Percentiles rank a stretch among this genome's conserved stretches.
Conservation (phyloP, 1,140 invertebrate genomes). For the Helicoverpa armigera region DNA sequence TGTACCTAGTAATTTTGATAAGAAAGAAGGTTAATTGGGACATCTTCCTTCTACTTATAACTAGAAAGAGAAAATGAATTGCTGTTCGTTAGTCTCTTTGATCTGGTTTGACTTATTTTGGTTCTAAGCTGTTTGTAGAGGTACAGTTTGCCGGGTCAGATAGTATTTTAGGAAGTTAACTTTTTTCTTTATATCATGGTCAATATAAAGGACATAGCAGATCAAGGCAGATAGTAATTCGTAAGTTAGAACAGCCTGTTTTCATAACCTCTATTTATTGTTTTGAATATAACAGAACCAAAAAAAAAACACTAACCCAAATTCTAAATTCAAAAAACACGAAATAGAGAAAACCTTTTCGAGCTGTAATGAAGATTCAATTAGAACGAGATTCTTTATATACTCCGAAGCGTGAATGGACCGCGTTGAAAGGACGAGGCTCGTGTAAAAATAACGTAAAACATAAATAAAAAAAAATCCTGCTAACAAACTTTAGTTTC, state of each 20-base stretch:
- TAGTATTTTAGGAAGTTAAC: too few species aligned
- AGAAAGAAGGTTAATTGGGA: too few species aligned
- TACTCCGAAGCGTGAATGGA: conserved; percentile 63
- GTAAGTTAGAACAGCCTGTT: too few species aligned
- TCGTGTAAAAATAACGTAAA: conserved; percentile 68
- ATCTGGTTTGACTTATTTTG: too few species aligned
- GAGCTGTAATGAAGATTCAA: conserved; percentile 69
- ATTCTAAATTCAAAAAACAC: conserved; percentile 48
- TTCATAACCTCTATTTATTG: not conserved
- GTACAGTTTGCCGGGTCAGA: too few species aligned
- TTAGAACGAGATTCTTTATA: conserved; percentile 69
- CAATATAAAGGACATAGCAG: too few species aligned
- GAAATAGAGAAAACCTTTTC: conserved; percentile 54
- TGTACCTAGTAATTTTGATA: too few species aligned
- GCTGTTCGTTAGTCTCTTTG: too few species aligned
- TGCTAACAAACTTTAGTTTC: conserved; percentile 48
- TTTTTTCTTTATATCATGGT: too few species aligned
- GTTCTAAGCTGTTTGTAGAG: too few species aligned
- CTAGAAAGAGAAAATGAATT: too few species aligned
- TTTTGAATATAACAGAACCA: not conserved
- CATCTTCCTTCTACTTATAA: too few species aligned
- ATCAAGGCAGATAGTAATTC: not conserved
- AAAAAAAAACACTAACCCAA: conserved; percentile 48
- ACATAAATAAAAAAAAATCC: conserved; percentile 66
- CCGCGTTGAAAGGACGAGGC: conserved; percentile 61